A percentile compares a stretch with the other conserved stretches of the same genome.
These are phyloP conservation scores for Drosophila barbarae DNA, from an alignment of 2,888 invertebrate genomes.

Conservation along the genomic window DNA sequence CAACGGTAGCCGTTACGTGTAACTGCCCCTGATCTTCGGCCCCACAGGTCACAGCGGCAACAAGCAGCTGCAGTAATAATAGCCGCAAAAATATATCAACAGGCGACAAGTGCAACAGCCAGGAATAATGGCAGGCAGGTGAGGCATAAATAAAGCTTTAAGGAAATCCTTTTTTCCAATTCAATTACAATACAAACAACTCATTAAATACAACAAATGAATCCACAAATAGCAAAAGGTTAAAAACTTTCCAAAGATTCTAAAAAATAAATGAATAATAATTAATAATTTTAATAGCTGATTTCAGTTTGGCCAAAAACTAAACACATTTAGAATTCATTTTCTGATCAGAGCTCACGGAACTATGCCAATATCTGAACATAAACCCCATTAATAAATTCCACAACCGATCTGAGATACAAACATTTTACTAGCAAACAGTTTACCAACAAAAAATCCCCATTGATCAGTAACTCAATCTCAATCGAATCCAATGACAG, in stretches of 20 bases:
- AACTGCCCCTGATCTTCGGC: conserved; percentile 11
- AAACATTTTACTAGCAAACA: neutral
- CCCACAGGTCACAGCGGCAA: conserved; percentile 18
- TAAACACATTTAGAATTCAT: fast-evolving
- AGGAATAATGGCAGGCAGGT: neutral
- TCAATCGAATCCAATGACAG: conserved; percentile 2
- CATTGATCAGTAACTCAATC: conserved; percentile 14
- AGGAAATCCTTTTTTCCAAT: neutral
- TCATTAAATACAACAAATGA: neutral
- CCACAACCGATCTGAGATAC: neutral
- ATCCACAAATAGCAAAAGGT: too few relatives aligned
- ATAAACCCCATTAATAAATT: too few relatives aligned
- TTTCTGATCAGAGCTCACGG: neutral
- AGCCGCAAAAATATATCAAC: conserved; percentile 4
- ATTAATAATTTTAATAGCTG: neutral
- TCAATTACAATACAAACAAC: neutral
- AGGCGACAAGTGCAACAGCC: conserved; percentile 6
- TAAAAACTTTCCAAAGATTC: neutral
- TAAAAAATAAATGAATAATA: too few relatives aligned
- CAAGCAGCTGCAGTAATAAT: conserved; percentile 3
- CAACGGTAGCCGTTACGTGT: neutral
- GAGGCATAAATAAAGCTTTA: neutral
- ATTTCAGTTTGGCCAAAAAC: neutral
- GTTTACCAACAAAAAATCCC: neutral
- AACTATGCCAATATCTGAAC: neutral